These are phyloP conservation scores for Caenorhabditis uteleia DNA, from an alignment of 2,888 invertebrate genomes.

Conservation along the genomic window DNA sequence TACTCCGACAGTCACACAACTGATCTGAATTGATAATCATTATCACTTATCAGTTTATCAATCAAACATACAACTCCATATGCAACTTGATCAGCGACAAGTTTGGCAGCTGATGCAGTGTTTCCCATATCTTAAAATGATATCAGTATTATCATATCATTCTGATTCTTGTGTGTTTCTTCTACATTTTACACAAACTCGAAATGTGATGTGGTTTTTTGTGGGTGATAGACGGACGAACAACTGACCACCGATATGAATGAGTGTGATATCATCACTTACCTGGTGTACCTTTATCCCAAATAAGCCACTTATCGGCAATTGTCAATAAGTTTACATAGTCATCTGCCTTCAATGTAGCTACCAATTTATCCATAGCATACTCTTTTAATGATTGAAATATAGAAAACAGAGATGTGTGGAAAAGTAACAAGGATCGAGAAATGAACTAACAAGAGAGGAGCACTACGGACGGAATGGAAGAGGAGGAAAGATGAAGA, in stretches of 20 bases:
- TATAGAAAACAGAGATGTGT: no score
- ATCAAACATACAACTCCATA: conserved; percentile 35
- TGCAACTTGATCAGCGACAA: conserved; percentile 30
- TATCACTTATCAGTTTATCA: no score
- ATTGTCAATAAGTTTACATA: conserved; percentile 25
- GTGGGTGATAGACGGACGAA: background rate
- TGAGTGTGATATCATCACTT: no score
- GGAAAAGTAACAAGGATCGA: no score
- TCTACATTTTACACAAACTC: background rate
- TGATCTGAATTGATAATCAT: conserved; percentile 12
- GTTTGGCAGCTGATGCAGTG: conserved; percentile 24
- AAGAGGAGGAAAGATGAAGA: background rate
- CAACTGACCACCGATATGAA: background rate
- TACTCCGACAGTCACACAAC: conserved; percentile 42
- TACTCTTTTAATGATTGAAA: conserved; percentile 6
- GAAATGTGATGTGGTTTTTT: background rate
- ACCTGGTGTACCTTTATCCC: conserved; percentile 28
- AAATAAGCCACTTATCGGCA: conserved; percentile 16
- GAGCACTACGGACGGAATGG: background rate
- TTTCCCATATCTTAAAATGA: conserved; percentile 31
- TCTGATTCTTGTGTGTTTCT: background rate
- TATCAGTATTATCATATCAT: background rate
- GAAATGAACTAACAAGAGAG: no score
- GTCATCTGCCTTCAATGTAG: conserved; percentile 24
- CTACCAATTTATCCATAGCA: conserved; percentile 29